Conservation (phyloP, 1,140 invertebrate species). For the Drosophila nikananu region DNA sequence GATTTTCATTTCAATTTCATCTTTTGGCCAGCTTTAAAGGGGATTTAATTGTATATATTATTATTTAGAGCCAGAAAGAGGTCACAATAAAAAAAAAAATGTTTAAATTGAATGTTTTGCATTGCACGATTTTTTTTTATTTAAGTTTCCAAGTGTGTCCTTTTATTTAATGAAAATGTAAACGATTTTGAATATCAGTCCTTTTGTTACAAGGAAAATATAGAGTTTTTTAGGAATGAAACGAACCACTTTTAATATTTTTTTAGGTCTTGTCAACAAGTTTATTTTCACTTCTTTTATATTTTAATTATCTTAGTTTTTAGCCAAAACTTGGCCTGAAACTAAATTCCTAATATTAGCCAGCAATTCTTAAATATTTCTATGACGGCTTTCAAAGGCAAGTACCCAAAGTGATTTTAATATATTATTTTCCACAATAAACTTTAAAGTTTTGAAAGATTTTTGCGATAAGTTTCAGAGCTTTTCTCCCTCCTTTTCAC, state of each 20-base stretch:
- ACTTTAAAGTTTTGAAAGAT: background rate
- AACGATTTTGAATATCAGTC: background rate
- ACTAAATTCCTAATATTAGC: too few species aligned
- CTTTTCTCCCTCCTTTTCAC: background rate
- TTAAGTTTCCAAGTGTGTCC: too few species aligned
- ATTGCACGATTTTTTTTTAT: background rate
- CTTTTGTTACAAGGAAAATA: too few species aligned
- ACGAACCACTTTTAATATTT: background rate
- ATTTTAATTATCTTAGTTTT: background rate
- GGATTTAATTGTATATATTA: background rate
- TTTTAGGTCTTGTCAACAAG: background rate
- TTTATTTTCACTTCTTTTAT: too few species aligned
- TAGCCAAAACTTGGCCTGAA: background rate
- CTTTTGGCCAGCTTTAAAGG: constrained; percentile 32
- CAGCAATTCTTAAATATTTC: too few species aligned
- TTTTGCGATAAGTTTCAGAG: background rate
- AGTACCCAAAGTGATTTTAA: background rate
- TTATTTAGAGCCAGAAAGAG: background rate
- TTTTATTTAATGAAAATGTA: background rate
- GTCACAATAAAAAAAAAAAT: background rate
- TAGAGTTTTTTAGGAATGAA: background rate
- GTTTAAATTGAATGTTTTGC: background rate
- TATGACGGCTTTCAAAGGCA: too few species aligned
- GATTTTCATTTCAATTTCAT: constrained; percentile 46
- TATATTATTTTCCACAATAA: background rate